Evolutionary conservation across 2,113 vertebrate genomes (phyloP).

Genomic region (Gasterosteus nipponicus): DNA sequence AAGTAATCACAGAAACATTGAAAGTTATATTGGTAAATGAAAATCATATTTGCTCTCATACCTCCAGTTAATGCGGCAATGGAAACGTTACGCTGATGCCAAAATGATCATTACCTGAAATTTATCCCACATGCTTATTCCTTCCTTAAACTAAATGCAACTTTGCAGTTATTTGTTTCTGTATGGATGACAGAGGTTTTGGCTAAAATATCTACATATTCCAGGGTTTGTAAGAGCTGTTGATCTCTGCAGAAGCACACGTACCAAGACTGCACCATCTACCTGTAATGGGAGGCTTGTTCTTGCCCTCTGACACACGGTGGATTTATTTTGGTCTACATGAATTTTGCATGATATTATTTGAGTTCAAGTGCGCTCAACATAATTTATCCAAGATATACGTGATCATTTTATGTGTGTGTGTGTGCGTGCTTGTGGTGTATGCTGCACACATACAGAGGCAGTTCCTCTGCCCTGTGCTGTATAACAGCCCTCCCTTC

Average conservation of each 20-base stretch:
- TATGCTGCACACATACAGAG: conserved; percentile 46
- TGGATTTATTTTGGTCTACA: conserved; percentile 32
- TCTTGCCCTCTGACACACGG: conserved; percentile 40
- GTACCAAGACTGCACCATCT: conserved; percentile 33
- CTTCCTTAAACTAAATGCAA: conserved; percentile 8
- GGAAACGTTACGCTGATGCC: not conserved
- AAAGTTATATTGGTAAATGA: not conserved
- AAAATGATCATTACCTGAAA: not conserved
- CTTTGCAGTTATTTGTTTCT: not conserved
- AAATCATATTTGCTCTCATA: not conserved
- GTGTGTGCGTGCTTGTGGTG: conserved; percentile 34
- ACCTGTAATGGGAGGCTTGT: conserved; percentile 46
- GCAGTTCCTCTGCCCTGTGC: conserved; percentile 64
- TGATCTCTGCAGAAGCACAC: conserved; percentile 26
- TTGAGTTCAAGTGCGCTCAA: conserved; percentile 31
- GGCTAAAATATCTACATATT: conserved; percentile 38
- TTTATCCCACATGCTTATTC: not conserved
- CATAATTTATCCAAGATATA: conserved; percentile 6
- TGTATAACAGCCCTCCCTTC: conserved; percentile 65
- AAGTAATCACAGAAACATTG: not conserved
- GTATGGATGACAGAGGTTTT: conserved; percentile 2
- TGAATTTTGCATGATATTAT: conserved; percentile 40
- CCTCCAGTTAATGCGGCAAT: not conserved
- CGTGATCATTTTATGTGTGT: conserved; percentile 23
- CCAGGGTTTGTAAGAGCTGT: conserved; percentile 27